Evolutionary conservation across 2,888 invertebrate species (phyloP), one percentile per base, ranked within the genome.

Genomic region (Plagiodera versicolora): DNA sequence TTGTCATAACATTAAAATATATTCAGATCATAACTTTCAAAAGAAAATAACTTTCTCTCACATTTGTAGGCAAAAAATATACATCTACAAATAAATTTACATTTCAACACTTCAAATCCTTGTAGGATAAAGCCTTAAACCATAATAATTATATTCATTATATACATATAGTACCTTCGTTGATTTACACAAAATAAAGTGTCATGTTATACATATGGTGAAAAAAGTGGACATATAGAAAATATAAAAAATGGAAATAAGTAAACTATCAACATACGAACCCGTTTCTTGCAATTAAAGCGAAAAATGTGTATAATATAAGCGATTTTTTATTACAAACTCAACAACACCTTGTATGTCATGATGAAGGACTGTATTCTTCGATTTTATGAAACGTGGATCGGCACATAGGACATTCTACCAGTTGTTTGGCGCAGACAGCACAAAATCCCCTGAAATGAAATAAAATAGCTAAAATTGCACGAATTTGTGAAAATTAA

Each of bases 331-430:
- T 57, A 18, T 28, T 39, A 39, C 48, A 59, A 49, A 39, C 49
- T 61, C 18, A 58, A 35, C 52, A 56, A 59, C 63, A 59, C 51
- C 58, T 63, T 58, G 52, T 61, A 64, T 79, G 79, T 83, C 83
- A 82, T 69, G 67, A 69, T 28, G 61, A 24, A 70, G 80, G 81
- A 74, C 77, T 79, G 67, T 82, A 83, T 56, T 79, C 77, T 58
- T 79, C 73, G 48, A 83, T 79, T 72, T 83, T 80, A 70, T 82
- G 80, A 70, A 91, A 90, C 50, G 82, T 80, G 59, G 86, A 84
- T 70, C 95, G 86, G 80, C 96, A 96, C 85, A 95, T 87, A 11
- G 96, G 96, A 79, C 96, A 96, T 69, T 88, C 89, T 67, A 87
- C 86, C 68, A 96, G 77, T 77, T 91, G 90, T 58, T 87, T 83